Conservation (phyloP, 23 tunicate genomes). For the Halocynthia roretzi region DNA sequence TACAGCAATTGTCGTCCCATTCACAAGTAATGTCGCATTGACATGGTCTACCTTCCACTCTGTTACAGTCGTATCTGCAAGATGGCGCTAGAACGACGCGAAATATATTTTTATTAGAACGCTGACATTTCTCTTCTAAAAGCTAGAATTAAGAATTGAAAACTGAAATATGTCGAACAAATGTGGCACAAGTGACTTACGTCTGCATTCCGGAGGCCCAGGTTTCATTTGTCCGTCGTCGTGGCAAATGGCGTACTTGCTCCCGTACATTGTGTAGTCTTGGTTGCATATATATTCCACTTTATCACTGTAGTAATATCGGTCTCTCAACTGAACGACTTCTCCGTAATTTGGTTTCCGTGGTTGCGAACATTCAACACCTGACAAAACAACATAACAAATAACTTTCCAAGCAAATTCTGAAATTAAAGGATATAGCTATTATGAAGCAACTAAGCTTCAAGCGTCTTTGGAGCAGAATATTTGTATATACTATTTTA, state of each 20-base stretch:
- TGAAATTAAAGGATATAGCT: too few relatives aligned
- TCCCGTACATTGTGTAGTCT: conserved; percentile 8
- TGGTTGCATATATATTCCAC: conserved; percentile 6
- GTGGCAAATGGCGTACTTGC: neutral
- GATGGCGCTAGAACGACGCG: conserved; percentile 10
- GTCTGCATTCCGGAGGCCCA: conserved; percentile 18
- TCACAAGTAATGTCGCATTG: conserved; percentile 11
- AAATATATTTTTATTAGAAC: neutral
- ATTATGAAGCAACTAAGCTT: too few relatives aligned
- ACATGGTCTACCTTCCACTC: neutral
- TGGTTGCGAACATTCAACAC: conserved; percentile 11
- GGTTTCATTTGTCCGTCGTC: conserved; percentile 11
- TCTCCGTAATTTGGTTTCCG: conserved; percentile 4
- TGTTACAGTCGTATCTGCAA: neutral
- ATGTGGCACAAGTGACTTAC: neutral
- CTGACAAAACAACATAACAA: neutral
- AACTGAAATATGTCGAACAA: neutral
- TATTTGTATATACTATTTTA: too few relatives aligned
- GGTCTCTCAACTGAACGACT: neutral
- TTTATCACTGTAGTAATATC: conserved; percentile 10
- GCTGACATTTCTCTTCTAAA: neutral
- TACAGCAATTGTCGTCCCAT: neutral
- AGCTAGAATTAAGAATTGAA: neutral
- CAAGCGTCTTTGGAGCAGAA: too few relatives aligned
- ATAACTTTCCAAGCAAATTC: too few relatives aligned